Percentiles rank a stretch among this genome's conserved stretches.
Conservation (phyloP, 2,888 invertebrate genomes). For the Serripes groenlandicus region DNA sequence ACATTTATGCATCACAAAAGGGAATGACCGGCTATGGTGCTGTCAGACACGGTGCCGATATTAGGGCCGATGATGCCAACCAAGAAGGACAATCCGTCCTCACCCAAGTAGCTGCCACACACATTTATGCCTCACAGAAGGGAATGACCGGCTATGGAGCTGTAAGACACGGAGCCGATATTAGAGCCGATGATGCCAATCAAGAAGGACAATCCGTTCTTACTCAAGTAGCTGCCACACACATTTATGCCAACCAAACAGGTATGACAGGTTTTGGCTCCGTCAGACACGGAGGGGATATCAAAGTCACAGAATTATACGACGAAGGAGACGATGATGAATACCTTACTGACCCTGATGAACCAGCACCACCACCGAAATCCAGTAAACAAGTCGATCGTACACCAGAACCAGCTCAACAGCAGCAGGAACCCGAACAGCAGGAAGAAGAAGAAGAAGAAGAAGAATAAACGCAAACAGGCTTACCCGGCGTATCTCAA, state of each 20-base stretch:
- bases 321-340: slow-evolving; percentile 76
- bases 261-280: slow-evolving; percentile 83
- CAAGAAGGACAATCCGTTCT: slow-evolving; percentile 80
- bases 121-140: slow-evolving; percentile 77
- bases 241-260: slow-evolving; percentile 83
- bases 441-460: slow-evolving; percentile 21
- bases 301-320: slow-evolving; percentile 82
- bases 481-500: background rate
- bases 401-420: slow-evolving; percentile 9
- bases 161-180: slow-evolving; percentile 84
- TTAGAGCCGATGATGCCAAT: slow-evolving; percentile 81
- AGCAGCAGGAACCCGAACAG: slow-evolving; percentile 5
- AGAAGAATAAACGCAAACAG: slow-evolving; percentile 5
- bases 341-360: slow-evolving; percentile 54
- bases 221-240: slow-evolving; percentile 84
- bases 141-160: slow-evolving; percentile 74
- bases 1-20: slow-evolving; percentile 83
- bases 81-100: slow-evolving; percentile 80
- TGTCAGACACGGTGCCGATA: slow-evolving; percentile 81
- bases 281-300: slow-evolving; percentile 84
- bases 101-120: slow-evolving; percentile 83
- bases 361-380: slow-evolving; percentile 43
- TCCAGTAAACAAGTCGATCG: background rate
- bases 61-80: slow-evolving; percentile 80
- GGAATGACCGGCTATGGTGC: slow-evolving; percentile 82